Evolutionary conservation across 2,797 vertebrate species (phyloP).

Genomic region (Myiothlypis chrysogaster): DNA sequence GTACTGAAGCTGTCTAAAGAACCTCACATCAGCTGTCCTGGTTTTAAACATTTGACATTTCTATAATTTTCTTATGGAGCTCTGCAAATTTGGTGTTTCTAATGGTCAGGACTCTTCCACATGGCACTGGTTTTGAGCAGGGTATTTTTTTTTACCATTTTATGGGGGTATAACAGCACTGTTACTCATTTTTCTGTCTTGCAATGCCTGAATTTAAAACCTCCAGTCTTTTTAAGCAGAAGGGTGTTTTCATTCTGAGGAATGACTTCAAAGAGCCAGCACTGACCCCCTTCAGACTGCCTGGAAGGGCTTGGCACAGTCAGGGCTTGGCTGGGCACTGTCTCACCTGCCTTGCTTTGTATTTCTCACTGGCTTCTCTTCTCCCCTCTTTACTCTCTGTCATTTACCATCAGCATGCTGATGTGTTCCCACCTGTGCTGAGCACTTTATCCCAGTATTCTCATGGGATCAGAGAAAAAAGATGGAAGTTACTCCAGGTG

Average conservation of each 20-base stretch:
- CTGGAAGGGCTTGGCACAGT: background rate
- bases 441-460: background rate
- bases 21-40: background rate
- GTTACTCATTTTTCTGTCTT: background rate
- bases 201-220: background rate
- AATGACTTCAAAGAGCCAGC: background rate
- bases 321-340: background rate
- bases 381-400: background rate
- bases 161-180: background rate
- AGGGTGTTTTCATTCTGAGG: background rate
- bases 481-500: background rate
- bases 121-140: background rate
- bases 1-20: background rate
- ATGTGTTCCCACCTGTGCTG: background rate
- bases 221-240: background rate
- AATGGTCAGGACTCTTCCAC: background rate
- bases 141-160: background rate
- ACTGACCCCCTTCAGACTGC: background rate
- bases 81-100: background rate
- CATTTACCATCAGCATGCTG: background rate
- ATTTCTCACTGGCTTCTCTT: background rate
- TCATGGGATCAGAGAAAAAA: background rate
- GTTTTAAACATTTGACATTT: background rate
- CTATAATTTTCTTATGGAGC: background rate
- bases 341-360: background rate